Evolutionary conservation across 2,888 invertebrate species (phyloP).

Genomic region (Scaptomyza reducta): DNA sequence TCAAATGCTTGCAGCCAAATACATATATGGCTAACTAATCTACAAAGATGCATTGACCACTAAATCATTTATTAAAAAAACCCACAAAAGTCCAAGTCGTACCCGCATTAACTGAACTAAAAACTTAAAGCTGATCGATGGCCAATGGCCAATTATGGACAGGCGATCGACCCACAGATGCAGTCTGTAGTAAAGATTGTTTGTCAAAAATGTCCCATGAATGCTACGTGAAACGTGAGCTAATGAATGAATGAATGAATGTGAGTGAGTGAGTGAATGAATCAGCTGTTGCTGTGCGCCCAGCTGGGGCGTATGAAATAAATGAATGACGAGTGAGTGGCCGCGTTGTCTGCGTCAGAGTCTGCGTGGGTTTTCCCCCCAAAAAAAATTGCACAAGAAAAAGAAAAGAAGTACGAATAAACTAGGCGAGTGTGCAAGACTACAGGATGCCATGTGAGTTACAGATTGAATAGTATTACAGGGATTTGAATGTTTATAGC

Average conservation of each 20-base stretch:
- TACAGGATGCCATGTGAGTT: conserved; percentile 25
- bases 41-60: conserved; percentile 37
- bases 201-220: conserved; percentile 73
- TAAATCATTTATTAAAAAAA: conserved; percentile 45
- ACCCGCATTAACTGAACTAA: conserved; percentile 51
- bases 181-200: conserved; percentile 42
- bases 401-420: conserved; percentile 11
- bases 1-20: background rate
- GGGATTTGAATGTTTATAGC: background rate
- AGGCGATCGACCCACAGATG: conserved; percentile 42
- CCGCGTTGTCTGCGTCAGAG: conserved; percentile 43
- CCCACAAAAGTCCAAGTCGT: conserved; percentile 33
- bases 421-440: conserved; percentile 1
- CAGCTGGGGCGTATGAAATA: conserved; percentile 39
- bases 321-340: conserved; percentile 58
- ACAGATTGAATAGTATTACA: background rate
- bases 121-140: conserved; percentile 56
- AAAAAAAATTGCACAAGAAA: conserved; percentile 40
- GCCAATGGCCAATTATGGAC: conserved; percentile 45
- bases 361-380: conserved; percentile 46
- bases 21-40: conserved; percentile 18
- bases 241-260: conserved; percentile 41
- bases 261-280: conserved; percentile 41
- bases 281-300: conserved; percentile 42
- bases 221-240: conserved; percentile 54